Percentiles rank a stretch among this genome's conserved stretches.
Conservation (phyloP, 2,888 invertebrate genomes). For the Andrena camellia region DNA sequence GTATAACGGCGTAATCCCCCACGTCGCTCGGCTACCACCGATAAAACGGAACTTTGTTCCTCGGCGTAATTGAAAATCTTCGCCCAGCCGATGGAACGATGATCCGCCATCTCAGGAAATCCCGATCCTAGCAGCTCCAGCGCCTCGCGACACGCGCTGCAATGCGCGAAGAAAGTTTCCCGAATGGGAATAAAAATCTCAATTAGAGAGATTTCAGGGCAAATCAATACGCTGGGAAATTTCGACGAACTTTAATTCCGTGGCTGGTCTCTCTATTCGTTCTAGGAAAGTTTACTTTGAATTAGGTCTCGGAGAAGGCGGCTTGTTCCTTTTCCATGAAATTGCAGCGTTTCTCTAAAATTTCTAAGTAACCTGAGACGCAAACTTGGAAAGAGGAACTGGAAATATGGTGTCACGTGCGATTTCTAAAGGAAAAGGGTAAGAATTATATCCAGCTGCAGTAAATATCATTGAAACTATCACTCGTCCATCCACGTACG, state of each 20-base stretch:
- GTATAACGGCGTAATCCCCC: conserved; percentile 61
- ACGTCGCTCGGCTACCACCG: conserved; percentile 19
- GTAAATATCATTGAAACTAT: not conserved
- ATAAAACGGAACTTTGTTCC: conserved; percentile 58
- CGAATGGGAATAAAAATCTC: not conserved
- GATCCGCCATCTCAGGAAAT: conserved; percentile 19
- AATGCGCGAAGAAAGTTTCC: too few species aligned
- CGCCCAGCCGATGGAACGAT: conserved; percentile 31
- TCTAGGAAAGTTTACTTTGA: too few species aligned
- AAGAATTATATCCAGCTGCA: too few species aligned
- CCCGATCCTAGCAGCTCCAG: conserved; percentile 27
- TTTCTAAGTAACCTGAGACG: too few species aligned
- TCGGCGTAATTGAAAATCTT: conserved; percentile 61
- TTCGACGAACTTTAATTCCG: not conserved
- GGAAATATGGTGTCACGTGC: too few species aligned
- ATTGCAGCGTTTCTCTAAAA: too few species aligned
- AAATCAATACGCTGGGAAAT: not conserved
- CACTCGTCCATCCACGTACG: not conserved
- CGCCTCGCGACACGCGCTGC: not conserved
- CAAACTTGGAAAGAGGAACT: too few species aligned
- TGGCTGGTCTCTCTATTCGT: not conserved
- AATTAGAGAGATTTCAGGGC: not conserved
- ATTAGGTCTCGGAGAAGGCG: too few species aligned
- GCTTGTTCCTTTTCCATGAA: too few species aligned
- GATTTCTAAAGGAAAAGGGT: too few species aligned